Base-by-base conservation (phyloP, 2,113 vertebrate species). In the Lophotis ruficrista region DNA sequence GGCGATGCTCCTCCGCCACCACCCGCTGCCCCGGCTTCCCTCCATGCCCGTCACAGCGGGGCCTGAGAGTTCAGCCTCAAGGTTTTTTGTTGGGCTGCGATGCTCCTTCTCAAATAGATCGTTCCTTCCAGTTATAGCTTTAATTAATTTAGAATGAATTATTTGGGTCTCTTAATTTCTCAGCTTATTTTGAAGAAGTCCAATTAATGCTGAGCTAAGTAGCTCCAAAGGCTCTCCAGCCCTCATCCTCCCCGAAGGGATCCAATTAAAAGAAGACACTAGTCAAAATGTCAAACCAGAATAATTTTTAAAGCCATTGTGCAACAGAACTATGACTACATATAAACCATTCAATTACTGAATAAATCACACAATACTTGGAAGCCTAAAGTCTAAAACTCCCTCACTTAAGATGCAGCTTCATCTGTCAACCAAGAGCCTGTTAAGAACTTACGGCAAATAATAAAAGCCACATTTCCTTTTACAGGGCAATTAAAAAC, bases 81-180 rank as follows among this genome's bases (percentile, higher is more conserved):
- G 50, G 54, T 23, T 82, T 73, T 38, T 38, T 5, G 0, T 19
- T 38, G 56, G 24, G 54, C 25, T 86, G 15, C 0, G 0, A 15
- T 1, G 3, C 8, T 65, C n/a, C 45, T 56, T 64, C 77, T 71
- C 38, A 51, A 81, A 57, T 14, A 51, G 24, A 14, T 8, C 1
- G 0, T 64, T 83, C 66, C 33, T 79, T 70, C 38, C 33, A 56
- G 61, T 83, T 75, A 50, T 8, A 60, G 47, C 30, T 89, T 73
- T 92, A 94, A 79, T 89, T 92, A 87, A 80, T 82, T 78, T 87
- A 35, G 78, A 83, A 60, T 75, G 16, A 87, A 87, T 89, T 89
- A 79, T 91, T 79, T 65, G n/a, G 4, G 60, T 60, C 18, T 92
- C 31, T 53, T 65, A 45, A 79, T 87, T 89, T 92, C 77, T 35